A percentile compares a stretch with the other conserved stretches of the same genome.
These are phyloP conservation scores for Vollenhovia emeryi DNA, from an alignment of 1,140 invertebrate species.

Conservation along the genomic window DNA sequence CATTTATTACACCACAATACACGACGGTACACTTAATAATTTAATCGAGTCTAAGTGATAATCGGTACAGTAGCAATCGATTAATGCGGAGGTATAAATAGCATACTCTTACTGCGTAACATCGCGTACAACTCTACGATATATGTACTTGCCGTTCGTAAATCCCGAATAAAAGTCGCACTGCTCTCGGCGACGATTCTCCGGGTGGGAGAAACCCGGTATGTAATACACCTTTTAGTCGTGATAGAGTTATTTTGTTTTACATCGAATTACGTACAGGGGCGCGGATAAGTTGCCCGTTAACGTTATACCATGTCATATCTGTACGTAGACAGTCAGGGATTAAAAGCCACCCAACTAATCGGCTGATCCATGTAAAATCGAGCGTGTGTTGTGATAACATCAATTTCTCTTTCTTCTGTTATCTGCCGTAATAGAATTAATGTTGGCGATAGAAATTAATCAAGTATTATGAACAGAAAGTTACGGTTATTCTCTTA, in stretches of 20 bases:
- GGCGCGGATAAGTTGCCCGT: slow-evolving; percentile 51
- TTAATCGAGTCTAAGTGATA: slow-evolving; percentile 83
- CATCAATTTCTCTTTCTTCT: neutral
- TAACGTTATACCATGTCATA: slow-evolving; percentile 41
- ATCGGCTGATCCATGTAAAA: neutral
- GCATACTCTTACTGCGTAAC: slow-evolving; percentile 78
- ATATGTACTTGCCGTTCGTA: slow-evolving; percentile 69
- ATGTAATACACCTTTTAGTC: slow-evolving; percentile 34
- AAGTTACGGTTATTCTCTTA: neutral
- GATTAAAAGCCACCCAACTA: slow-evolving; percentile 5
- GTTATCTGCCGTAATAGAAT: neutral
- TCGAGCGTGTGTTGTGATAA: neutral
- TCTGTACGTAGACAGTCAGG: slow-evolving; percentile 27
- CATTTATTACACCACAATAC: slow-evolving; percentile 85
- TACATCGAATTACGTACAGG: slow-evolving; percentile 56
- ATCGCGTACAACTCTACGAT: slow-evolving; percentile 73
- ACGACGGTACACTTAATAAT: slow-evolving; percentile 84
- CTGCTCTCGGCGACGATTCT: neutral
- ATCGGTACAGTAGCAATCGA: slow-evolving; percentile 82
- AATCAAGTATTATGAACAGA: neutral
- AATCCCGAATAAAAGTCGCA: slow-evolving; percentile 55
- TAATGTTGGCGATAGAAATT: neutral
- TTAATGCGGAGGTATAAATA: slow-evolving; percentile 84
- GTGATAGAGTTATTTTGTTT: slow-evolving; percentile 46
- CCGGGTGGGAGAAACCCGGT: slow-evolving; percentile 11